Conservation (phyloP, 2,888 invertebrate genomes). For the Microdon myrmicae region DNA sequence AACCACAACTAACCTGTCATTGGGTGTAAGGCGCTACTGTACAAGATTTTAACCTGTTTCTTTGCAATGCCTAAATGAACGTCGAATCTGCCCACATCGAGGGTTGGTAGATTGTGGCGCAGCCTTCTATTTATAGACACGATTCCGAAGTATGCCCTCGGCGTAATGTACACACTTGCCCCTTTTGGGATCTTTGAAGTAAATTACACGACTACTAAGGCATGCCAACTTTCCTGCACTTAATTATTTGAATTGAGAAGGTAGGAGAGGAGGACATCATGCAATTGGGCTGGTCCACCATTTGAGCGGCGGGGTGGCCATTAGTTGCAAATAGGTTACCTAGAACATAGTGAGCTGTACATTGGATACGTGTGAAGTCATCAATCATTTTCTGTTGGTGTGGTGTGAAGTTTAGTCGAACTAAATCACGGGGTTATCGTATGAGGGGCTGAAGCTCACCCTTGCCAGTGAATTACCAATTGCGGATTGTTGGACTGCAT, state of each 20-base stretch:
- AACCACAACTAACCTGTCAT: conserved; percentile 7
- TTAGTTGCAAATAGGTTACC: conserved; percentile 9
- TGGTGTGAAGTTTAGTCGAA: too few relatives aligned
- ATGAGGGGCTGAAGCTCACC: not conserved
- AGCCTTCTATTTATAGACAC: conserved; percentile 1
- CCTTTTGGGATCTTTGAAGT: not conserved
- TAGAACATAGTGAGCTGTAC: conserved; percentile 21
- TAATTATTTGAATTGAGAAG: conserved; percentile 28
- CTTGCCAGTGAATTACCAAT: conserved; percentile 11
- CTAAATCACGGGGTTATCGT: not conserved
- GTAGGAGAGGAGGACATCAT: too few relatives aligned
- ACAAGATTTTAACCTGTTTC: conserved; percentile 34
- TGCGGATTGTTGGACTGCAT: too few relatives aligned
- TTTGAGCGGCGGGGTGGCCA: too few relatives aligned
- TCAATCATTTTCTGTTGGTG: conserved; percentile 26
- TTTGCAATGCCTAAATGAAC: conserved; percentile 10
- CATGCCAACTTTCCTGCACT: conserved; percentile 27
- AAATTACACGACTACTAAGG: conserved; percentile 4
- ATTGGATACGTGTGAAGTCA: conserved; percentile 12
- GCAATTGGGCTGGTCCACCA: too few relatives aligned
- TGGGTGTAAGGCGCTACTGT: not conserved
- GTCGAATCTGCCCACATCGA: not conserved
- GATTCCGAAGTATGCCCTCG: conserved; percentile 16
- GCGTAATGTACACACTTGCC: conserved; percentile 9
- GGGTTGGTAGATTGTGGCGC: conserved; percentile 2